A percentile compares a stretch with the other conserved stretches of the same genome.
phyloP scores from a whole-genome alignment of 2,888 invertebrate genomes.

The Himalopsyche japonica region DNA sequence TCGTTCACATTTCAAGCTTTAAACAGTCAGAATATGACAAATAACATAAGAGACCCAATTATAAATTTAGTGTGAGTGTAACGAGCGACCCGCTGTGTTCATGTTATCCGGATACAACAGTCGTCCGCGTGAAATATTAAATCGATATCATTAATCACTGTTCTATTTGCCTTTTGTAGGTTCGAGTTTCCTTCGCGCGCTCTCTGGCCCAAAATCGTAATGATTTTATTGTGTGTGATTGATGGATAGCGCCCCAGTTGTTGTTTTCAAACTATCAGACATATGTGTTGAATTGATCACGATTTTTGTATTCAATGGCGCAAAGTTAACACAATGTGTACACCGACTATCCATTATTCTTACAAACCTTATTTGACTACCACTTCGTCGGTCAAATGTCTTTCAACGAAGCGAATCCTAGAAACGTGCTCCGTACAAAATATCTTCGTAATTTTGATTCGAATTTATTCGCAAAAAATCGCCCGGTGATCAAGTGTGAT shows the following conservation, averaged over 20 bases:
- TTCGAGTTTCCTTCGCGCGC: conserved; percentile 2
- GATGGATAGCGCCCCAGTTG: not conserved
- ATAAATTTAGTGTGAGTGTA: not conserved
- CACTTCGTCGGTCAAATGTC: too few species aligned
- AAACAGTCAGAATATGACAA: conserved; percentile 1
- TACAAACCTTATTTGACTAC: too few species aligned
- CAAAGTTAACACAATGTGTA: not conserved
- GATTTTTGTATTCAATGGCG: not conserved
- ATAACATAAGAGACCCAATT: conserved; percentile 4
- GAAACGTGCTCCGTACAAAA: too few species aligned
- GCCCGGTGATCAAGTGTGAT: too few species aligned
- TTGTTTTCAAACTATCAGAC: not conserved
- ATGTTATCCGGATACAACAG: not conserved
- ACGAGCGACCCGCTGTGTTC: not conserved
- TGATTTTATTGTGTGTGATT: conserved; percentile 14
- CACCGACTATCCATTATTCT: too few species aligned
- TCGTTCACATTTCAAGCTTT: not conserved
- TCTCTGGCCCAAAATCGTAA: conserved; percentile 16
- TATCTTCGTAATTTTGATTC: too few species aligned
- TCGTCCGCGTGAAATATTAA: not conserved
- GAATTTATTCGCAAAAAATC: too few species aligned
- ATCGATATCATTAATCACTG: not conserved
- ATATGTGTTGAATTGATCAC: not conserved
- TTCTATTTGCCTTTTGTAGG: not conserved
- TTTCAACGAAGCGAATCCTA: too few species aligned